Base-by-base conservation (phyloP, 1,140 invertebrate genomes). In the Aphaenogaster rudis region DNA sequence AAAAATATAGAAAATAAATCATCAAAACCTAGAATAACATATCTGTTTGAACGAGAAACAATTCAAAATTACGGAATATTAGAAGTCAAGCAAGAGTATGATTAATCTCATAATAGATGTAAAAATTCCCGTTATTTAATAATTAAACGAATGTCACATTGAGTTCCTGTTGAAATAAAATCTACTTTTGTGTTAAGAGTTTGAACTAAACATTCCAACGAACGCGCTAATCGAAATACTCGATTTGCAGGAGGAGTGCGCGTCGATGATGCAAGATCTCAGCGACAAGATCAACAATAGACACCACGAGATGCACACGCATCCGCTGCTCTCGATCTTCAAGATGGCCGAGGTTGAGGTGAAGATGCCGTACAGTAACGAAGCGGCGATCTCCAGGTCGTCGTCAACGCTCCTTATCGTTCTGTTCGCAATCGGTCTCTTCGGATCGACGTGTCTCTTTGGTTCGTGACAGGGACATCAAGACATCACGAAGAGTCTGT, bases 291-390 rank as follows among this genome's bases (percentile, higher is more conserved):
- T 99, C 91, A 98, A 98, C 95, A 97, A 97, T 48, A 97, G 97
- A 91, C 97, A 98, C 93, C 97, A 97, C 63, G 97, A 98, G 92
- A 97, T 98, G 78, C 97, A 98, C 89, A 98, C 97, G 33, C 98
- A 98, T 95, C 97, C 98, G 52, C 96, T 98, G 15, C 96, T 99
- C 11, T 98, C 98, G 87, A 98, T 98, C 93, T 98, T 98, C 95
- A 98, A 98, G 96, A 98, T 98, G 96, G 98, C 98, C n/a, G 98
- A 98, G 96, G 98, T 98, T 28, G 97, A 98, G 94, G 97, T 98
- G 50, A 95, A 95, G 87, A 84, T 95, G 77, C 95, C 95, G 7
- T 92, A 94, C 79, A 93, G 92, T 66, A 95, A 92, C 86, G 91
- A 90, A n/a, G 92, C 88, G 64, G 88, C 52, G 21, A 72, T 86